Evolutionary conservation across 2,113 vertebrate genomes (phyloP), one percentile per base, ranked within the genome.

Genomic region (Halichoerus grypus): DNA sequence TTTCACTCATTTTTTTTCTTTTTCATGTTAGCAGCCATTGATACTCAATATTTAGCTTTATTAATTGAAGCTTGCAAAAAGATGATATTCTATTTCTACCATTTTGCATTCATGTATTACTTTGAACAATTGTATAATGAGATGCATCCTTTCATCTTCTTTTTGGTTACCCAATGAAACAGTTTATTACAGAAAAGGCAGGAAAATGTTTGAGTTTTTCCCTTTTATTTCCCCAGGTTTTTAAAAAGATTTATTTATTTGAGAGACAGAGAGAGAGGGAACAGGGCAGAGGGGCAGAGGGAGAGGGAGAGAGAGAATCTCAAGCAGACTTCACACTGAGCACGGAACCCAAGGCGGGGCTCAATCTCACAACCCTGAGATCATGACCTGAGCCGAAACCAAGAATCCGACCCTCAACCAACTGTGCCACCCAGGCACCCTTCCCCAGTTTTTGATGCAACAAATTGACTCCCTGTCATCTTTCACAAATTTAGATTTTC

Each of bases 301-400:
- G 33, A 69, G n/a, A 36, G 9, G 67, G 67, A 69, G 67, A 69
- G 31, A n/a, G 33, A 69, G 8, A 36, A 69, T 69, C 67, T 36
- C 67, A 69, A 36, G 67, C 18, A 19, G 67, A n/a, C 33, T 36
- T 33, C 6, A 1, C 67, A 69, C 33, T 21, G 33, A 36, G 67
- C 33, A 36, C 10, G 0, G n/a, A 69, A 9, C 67, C 8, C 1
- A 1, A 69, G 33, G 18, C 1, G 1, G 16, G 67, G 67, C 18
- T 69, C 67, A 69, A 11, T 36, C 16, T 69, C 33, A 36, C 67
- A 69, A 69, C 18, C 33, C 33, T 36, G 67, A 69, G 67, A 36
- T 69, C 33, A 69, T 36, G 67, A 69, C 16, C 33, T 36, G n/a
- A 69, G n/a, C 33, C 1, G 2, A 69, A 69, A 69, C 4, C 67